Conservation (phyloP, 2,888 invertebrate genomes). For the Brenthis daphne region DNA sequence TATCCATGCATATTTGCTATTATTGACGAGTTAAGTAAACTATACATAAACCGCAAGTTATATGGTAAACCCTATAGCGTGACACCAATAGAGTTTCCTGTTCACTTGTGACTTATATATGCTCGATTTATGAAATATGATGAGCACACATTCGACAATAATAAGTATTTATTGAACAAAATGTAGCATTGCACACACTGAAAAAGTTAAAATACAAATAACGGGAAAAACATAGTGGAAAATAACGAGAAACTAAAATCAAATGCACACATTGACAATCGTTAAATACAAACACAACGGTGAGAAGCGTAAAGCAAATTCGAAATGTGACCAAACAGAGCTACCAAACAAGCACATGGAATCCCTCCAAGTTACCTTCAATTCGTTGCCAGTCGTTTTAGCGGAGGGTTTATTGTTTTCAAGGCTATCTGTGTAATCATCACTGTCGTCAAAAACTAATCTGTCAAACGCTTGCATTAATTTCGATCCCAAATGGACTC, state of each 20-base stretch:
- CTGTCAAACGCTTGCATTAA: constrained; percentile 88
- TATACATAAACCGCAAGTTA: constrained; percentile 34
- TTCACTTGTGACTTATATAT: constrained; percentile 28
- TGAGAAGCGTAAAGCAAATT: constrained; percentile 47
- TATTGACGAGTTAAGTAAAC: constrained; percentile 28
- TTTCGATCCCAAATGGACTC: constrained; percentile 86
- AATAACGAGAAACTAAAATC: not conserved
- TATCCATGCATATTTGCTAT: constrained; percentile 27
- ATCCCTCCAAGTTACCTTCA: constrained; percentile 72
- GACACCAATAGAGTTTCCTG: constrained; percentile 31
- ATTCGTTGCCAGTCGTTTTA: constrained; percentile 77
- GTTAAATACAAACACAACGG: constrained; percentile 41
- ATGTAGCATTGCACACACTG: constrained; percentile 12
- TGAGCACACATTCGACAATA: constrained; percentile 8
- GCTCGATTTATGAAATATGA: constrained; percentile 12
- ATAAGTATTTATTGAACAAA: constrained; percentile 21
- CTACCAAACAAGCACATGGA: constrained; percentile 52
- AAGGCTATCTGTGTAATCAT: constrained; percentile 89
- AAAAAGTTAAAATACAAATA: constrained; percentile 29
- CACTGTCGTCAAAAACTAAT: constrained; percentile 85
- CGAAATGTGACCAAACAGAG: constrained; percentile 42
- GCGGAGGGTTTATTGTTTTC: constrained; percentile 81
- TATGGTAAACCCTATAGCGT: constrained; percentile 28
- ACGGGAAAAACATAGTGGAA: constrained; percentile 18
- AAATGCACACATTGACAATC: constrained; percentile 26